Conservation (phyloP, 2,113 vertebrate genomes). For the Lycocorax pyrrhopterus region DNA sequence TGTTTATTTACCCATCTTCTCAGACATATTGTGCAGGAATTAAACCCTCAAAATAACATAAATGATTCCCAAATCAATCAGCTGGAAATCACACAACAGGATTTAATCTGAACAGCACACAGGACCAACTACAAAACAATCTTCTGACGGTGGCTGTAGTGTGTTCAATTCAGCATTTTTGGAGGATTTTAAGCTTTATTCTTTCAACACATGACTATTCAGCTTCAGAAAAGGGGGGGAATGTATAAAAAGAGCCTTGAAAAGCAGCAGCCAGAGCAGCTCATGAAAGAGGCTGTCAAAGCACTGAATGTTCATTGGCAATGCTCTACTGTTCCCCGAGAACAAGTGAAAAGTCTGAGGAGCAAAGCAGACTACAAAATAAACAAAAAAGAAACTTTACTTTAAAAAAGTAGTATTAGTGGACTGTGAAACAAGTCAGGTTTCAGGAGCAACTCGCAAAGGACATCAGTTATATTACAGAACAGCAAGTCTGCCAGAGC, state of each 20-base stretch:
- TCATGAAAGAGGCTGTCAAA: not conserved
- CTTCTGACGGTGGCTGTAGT: not conserved
- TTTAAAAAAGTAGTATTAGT: not conserved
- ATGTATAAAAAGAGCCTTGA: not conserved
- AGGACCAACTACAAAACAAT: not conserved
- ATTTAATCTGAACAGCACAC: not conserved
- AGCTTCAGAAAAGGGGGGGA: not conserved
- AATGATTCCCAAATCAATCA: not conserved
- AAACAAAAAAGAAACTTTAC: not conserved
- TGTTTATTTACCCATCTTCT: not conserved
- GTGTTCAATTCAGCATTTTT: not conserved
- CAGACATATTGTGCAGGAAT: not conserved
- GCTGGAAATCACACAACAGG: not conserved
- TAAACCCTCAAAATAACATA: not conserved
- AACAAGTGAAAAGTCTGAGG: not conserved
- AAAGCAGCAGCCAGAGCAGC: not conserved
- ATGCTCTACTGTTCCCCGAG: not conserved
- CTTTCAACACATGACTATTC: not conserved
- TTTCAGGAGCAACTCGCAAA: not conserved
- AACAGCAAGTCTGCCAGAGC: not conserved
- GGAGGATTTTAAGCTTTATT: not conserved
- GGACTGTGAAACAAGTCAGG: not conserved
- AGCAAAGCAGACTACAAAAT: not conserved
- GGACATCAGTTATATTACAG: not conserved
- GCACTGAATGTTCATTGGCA: not conserved